These are phyloP conservation scores for Polypedilum vanderplanki DNA, from an alignment of 1,140 invertebrate species.

Conservation along the genomic window DNA sequence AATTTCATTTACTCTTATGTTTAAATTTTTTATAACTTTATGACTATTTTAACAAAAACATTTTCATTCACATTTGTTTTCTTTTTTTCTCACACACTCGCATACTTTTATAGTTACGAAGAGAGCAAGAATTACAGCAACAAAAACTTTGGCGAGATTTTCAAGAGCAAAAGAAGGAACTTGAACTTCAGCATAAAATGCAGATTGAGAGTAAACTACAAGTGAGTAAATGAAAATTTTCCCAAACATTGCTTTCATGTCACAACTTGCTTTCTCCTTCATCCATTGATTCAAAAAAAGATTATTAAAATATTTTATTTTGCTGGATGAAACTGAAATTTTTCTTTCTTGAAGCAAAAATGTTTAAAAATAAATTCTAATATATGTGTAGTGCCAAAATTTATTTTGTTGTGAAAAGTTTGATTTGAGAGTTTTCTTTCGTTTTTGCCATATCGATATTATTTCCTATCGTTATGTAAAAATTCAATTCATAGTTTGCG, in stretches of 20 bases:
- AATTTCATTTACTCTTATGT: too few species aligned
- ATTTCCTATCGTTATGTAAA: constrained; percentile 18
- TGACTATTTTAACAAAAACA: too few species aligned
- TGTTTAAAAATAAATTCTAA: constrained; percentile 31
- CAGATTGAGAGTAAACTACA: constrained; percentile 80
- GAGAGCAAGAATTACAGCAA: constrained; percentile 84
- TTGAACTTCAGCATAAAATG: constrained; percentile 81
- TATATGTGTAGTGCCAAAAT: constrained; percentile 25
- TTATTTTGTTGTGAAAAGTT: neutral
- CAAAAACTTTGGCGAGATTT: constrained; percentile 81
- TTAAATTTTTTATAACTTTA: too few species aligned
- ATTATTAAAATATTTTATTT: neutral
- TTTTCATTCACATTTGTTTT: too few species aligned
- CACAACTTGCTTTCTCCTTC: neutral
- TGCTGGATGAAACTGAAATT: constrained; percentile 7
- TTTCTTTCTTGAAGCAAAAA: neutral
- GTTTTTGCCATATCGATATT: constrained; percentile 30
- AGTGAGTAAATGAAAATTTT: constrained; percentile 49
- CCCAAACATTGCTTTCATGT: neutral
- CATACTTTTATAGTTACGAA: constrained; percentile 65
- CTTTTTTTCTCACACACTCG: too few species aligned
- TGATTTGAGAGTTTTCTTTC: constrained; percentile 30
- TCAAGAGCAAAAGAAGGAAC: constrained; percentile 78
- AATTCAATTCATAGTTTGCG: constrained; percentile 40
- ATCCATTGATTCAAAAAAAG: neutral